Evolutionary conservation across 1,140 invertebrate genomes (phyloP), one percentile per base, ranked within the genome.

Genomic region (Neodiprion virginianus): DNA sequence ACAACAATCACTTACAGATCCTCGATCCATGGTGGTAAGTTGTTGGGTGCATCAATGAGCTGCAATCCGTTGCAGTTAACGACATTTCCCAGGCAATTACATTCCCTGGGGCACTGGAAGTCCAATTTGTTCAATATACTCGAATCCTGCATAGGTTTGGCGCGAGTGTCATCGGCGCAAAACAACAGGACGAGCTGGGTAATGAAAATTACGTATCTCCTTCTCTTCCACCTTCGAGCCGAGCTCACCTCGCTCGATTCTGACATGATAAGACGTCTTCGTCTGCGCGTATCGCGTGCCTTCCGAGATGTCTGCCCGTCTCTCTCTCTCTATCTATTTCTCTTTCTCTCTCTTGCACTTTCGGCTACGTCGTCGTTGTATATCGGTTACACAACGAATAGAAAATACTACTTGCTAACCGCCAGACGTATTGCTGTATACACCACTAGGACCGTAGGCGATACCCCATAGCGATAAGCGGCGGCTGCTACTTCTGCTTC

Each of bases 11-110:
- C 85, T 85, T 76, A 88, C 86, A 88, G 76, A 67, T 72, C 80
- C 71, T 84, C 85, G 21, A 86, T 88, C 87, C 87, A 88, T 69
- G 84, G 85, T 77, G 86, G 87, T 72, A 88, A 74, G 65, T 83
- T 84, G 71, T 83, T 88, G 40, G 87, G 87, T 74, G 83, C 82
- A 71, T 81, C 84, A 68, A 86, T 82, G 67, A 88, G 81, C 73
- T 85, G 80, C n/a, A 87, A 72, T 11, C 79, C 79, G 73, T 76
- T 84, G 72, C 87, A 88, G 69, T 80, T 79, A 48, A 88, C 85
- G 53, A 77, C 73, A 75, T 87, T 87, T 23, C 87, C 87, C 8
- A 88, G 78, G 48, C 87, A 88, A 7, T 78, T 78, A 76, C 87
- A 88, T 76, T 88, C 85, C 8, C 86, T 81, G 47, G 87, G 87